Evolutionary conservation across 2,113 vertebrate species (phyloP).

Genomic region (Mus pahari): DNA sequence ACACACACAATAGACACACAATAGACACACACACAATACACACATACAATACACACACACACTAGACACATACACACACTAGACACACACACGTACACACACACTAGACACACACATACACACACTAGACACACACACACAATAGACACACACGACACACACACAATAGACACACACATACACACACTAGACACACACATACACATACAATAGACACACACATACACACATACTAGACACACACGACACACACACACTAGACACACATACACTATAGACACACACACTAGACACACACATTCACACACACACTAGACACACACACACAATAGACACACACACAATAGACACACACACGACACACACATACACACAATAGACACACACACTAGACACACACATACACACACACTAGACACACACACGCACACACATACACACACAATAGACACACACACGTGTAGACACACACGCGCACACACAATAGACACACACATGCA

Average conservation of each 20-base stretch:
- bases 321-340: background rate
- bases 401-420: too few species aligned
- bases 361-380: background rate
- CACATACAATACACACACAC: background rate
- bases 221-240: background rate
- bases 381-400: too few species aligned
- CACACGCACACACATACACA: background rate
- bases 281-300: background rate
- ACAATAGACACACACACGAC: background rate
- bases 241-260: background rate
- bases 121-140: background rate
- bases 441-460: background rate
- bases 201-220: background rate
- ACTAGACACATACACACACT: background rate
- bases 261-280: too few species aligned
- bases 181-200: background rate
- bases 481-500: background rate
- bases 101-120: background rate
- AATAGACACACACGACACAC: background rate
- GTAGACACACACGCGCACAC: background rate
- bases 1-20: background rate
- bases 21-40: background rate
- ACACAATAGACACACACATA: background rate
- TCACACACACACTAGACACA: background rate
- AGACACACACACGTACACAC: background rate